Percentiles rank a stretch among this genome's conserved stretches.
Evolutionary conservation across 2,113 vertebrate species (phyloP).

Genomic region (Heptranchias perlo): DNA sequence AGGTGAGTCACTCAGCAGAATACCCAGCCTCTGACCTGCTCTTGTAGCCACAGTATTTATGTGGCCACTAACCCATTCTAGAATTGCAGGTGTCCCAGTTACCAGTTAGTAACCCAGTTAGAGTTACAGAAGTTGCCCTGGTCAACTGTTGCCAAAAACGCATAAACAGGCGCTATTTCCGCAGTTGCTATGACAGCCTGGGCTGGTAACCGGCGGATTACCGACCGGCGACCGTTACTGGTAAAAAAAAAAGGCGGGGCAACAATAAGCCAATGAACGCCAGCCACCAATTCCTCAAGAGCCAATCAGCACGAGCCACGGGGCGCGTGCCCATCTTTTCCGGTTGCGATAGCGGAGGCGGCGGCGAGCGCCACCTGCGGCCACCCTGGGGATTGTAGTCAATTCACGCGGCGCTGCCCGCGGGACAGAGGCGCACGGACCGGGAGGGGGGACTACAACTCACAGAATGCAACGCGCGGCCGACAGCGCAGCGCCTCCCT

Average conservation of each 20-base stretch:
- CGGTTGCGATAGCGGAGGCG: background rate
- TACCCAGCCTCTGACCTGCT: too few relatives aligned
- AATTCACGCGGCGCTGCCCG: rapidly evolving
- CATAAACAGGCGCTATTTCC: background rate
- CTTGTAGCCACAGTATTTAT: too few relatives aligned
- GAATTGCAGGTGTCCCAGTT: background rate
- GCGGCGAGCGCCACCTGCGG: rapidly evolving
- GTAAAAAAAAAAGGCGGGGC: background rate
- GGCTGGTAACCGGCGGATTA: background rate
- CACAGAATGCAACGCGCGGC: background rate
- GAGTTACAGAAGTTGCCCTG: background rate
- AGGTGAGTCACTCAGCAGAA: too few relatives aligned
- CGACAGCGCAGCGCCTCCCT: too few relatives aligned
- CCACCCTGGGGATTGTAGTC: background rate
- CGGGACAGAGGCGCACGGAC: rapidly evolving
- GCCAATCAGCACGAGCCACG: background rate
- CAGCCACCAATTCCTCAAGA: background rate
- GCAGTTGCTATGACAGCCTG: background rate
- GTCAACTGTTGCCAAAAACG: background rate
- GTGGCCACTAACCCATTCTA: too few relatives aligned
- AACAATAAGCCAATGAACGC: background rate
- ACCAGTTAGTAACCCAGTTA: background rate
- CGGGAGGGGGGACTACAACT: background rate
- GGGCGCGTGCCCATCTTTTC: background rate
- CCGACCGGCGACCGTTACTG: too few relatives aligned